Evolutionary conservation across 1,140 invertebrate genomes (phyloP).

Genomic region (Rhopalosiphum maidis): DNA sequence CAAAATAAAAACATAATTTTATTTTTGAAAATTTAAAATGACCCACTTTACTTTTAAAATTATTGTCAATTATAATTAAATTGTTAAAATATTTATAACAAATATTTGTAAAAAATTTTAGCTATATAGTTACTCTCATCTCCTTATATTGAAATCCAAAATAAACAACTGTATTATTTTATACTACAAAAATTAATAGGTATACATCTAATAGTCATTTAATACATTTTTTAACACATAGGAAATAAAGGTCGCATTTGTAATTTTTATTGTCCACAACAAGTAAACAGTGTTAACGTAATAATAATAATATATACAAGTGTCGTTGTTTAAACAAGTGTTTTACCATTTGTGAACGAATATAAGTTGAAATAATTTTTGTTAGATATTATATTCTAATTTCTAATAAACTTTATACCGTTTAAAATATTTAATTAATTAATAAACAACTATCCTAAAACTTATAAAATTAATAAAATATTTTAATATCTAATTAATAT

Average conservation of each 20-base stretch:
- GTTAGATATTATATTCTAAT: neutral
- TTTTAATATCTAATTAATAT: neutral
- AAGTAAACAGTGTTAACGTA: conserved; percentile 15
- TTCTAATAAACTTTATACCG: neutral
- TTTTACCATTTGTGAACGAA: conserved; percentile 52
- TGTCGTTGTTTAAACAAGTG: conserved; percentile 51
- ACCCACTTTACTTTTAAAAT: neutral
- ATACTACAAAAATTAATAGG: neutral
- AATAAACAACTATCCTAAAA: neutral
- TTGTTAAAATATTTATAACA: neutral
- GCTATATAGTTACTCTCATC: neutral
- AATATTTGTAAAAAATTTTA: neutral
- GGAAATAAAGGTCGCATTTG: neutral
- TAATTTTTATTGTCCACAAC: neutral
- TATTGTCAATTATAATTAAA: neutral
- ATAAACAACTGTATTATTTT: neutral
- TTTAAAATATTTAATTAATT: neutral
- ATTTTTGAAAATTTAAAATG: neutral
- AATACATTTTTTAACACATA: neutral
- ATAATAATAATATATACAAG: conserved; percentile 10
- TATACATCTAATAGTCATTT: neutral
- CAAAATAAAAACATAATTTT: neutral
- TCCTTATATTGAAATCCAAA: neutral
- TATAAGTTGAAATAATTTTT: neutral
- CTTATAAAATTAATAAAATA: neutral